Evolutionary conservation across 1,140 invertebrate genomes (phyloP).

Genomic region (Potamilus streckersoni): DNA sequence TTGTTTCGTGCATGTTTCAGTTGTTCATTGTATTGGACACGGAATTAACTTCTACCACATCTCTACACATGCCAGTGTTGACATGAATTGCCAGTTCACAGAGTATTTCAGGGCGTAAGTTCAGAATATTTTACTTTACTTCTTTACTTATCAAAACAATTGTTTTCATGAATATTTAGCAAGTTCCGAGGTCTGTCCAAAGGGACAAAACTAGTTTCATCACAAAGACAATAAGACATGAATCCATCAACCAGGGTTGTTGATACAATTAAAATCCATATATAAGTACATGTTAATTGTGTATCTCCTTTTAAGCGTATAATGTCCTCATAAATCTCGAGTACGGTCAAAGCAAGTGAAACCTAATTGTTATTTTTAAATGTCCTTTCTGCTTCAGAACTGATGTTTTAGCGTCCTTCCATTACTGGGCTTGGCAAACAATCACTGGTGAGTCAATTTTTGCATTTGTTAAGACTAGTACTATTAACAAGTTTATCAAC

Average conservation of each 20-base stretch:
- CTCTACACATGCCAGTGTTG: slow-evolving; percentile 89
- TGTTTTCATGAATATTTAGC: background rate
- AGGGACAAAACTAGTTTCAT: background rate
- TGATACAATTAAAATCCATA: background rate
- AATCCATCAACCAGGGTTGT: background rate
- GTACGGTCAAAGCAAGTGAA: background rate
- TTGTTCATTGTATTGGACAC: slow-evolving; percentile 90
- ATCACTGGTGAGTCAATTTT: slow-evolving; percentile 42
- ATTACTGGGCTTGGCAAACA: slow-evolving; percentile 56
- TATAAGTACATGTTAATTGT: background rate
- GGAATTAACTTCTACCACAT: slow-evolving; percentile 99
- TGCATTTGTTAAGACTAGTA: background rate
- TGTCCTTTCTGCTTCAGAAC: slow-evolving; percentile 39
- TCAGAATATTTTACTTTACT: background rate
- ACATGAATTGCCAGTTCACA: slow-evolving; percentile 73
- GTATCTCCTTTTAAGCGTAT: background rate
- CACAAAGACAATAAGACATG: background rate
- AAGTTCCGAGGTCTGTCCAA: background rate
- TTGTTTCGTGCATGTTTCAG: slow-evolving; percentile 70
- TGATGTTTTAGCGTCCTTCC: slow-evolving; percentile 47
- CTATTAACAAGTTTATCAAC: too few relatives aligned
- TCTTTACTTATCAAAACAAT: background rate
- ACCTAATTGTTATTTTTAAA: background rate
- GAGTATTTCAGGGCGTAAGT: slow-evolving; percentile 69
- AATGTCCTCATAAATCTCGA: background rate